phyloP scores from a whole-genome alignment of 2,888 invertebrate species.

The Nycteola revayana region DNA sequence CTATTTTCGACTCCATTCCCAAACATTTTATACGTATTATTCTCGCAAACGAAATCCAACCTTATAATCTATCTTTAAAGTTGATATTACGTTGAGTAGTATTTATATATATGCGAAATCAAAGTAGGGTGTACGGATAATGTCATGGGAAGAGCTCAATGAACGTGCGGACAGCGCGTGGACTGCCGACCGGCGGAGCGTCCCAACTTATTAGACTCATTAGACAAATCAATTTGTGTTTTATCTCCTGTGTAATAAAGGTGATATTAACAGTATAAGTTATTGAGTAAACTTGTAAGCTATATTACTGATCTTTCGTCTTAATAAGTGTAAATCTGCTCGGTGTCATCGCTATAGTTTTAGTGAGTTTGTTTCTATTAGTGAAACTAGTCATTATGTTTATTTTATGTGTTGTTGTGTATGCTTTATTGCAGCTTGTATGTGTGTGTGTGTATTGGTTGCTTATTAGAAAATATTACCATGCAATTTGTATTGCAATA shows the following conservation, averaged over 20 bases:
- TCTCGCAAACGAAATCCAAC: conserved; percentile 13
- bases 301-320: conserved; percentile 45
- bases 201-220: conserved; percentile 49
- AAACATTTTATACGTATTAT: conserved; percentile 36
- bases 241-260: conserved; percentile 39
- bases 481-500: conserved; percentile 14
- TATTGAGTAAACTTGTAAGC: conserved; percentile 35
- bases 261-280: conserved; percentile 24
- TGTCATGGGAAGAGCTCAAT: conserved; percentile 82
- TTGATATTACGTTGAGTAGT: conserved; percentile 12
- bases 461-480: conserved; percentile 7
- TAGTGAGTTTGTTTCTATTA: conserved; percentile 41
- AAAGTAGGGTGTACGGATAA: conserved; percentile 55
- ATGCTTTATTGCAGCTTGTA: conserved; percentile 23
- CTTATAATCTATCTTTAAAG: conserved; percentile 1
- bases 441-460: conserved; percentile 6
- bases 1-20: conserved; percentile 49
- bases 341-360: conserved; percentile 45
- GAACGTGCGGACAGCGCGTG: conserved; percentile 78
- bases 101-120: conserved; percentile 36
- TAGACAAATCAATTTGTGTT: conserved; percentile 44
- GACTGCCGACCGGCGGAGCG: conserved; percentile 70
- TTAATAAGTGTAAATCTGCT: conserved; percentile 63
- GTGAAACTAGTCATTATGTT: conserved; percentile 30
- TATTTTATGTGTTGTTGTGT: conserved; percentile 24